Percentiles rank a stretch among this genome's conserved stretches.
phyloP scores from a whole-genome alignment of 2,797 vertebrate species.

The Amblyopsis hoosieri region DNA sequence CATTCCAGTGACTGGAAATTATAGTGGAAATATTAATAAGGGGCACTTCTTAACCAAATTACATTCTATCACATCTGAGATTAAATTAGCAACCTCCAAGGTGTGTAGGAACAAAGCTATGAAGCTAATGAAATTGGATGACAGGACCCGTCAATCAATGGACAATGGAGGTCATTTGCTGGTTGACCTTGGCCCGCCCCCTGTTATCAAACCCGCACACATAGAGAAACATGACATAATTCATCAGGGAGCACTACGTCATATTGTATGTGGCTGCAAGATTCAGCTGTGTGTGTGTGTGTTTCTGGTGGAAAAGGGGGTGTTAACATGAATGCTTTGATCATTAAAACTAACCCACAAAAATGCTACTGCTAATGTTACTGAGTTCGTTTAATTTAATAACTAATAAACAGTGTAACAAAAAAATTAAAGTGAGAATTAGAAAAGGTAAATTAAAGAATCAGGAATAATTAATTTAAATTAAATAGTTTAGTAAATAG shows the following conservation, averaged over 20 bases:
- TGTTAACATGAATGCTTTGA: too few species aligned
- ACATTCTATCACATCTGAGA: conserved; percentile 72
- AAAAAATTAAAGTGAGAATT: too few species aligned
- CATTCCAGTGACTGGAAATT: conserved; percentile 72
- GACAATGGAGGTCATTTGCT: conserved; percentile 54
- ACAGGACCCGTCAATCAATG: conserved; percentile 74
- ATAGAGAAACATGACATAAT: conserved; percentile 23
- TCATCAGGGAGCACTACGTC: conserved; percentile 17
- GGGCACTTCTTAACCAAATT: conserved; percentile 76
- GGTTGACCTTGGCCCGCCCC: conserved; percentile 50
- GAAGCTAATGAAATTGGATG: conserved; percentile 75
- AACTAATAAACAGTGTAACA: too few species aligned
- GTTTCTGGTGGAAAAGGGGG: too few species aligned
- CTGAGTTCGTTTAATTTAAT: too few species aligned
- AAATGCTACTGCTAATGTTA: too few species aligned
- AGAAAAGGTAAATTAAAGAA: too few species aligned
- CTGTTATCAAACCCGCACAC: conserved; percentile 54
- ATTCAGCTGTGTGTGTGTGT: conserved; percentile 4
- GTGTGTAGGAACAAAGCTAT: conserved; percentile 70
- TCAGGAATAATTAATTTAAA: too few species aligned
- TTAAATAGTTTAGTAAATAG: too few species aligned
- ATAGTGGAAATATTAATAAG: conserved; percentile 80
- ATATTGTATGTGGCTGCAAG: conserved; percentile 10
- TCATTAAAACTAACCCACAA: too few species aligned
- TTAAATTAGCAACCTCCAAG: conserved; percentile 77